Conservation (phyloP, 92 coral and sea anemone species). For the Galaxea fascicularis region DNA sequence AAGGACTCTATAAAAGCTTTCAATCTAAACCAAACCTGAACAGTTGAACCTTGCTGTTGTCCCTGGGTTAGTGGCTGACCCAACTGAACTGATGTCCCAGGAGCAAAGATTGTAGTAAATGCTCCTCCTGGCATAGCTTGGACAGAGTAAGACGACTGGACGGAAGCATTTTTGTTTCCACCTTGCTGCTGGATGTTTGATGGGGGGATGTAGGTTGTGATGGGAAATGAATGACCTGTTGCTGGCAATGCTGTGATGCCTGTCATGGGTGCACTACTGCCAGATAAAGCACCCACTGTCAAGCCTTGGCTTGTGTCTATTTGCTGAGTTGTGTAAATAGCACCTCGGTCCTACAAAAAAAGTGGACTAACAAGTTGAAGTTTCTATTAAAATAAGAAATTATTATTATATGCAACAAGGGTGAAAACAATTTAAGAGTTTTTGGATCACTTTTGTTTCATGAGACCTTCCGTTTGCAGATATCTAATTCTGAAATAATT, state of each 20-base stretch:
- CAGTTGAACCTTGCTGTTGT: conserved; percentile 81
- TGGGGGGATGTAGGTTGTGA: conserved; percentile 95
- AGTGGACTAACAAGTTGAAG: not conserved
- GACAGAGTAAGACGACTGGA: conserved; percentile 88
- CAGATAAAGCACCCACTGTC: conserved; percentile 54
- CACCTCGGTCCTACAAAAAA: conserved; percentile 81
- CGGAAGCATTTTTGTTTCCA: conserved; percentile 64
- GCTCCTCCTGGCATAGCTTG: conserved; percentile 99
- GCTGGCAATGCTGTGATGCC: conserved; percentile 97
- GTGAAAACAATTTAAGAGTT: no score
- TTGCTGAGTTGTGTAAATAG: conserved; percentile 91
- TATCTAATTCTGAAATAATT: no score
- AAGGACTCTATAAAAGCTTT: not conserved
- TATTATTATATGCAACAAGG: no score
- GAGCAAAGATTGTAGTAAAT: conserved; percentile 94
- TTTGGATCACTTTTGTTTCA: no score
- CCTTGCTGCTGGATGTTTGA: conserved; percentile 85
- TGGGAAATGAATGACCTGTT: conserved; percentile 94
- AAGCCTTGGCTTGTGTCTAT: conserved; percentile 87
- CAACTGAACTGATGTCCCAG: conserved; percentile 88
- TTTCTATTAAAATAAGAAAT: no score
- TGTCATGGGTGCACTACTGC: conserved; percentile 84
- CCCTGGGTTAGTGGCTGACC: conserved; percentile 82
- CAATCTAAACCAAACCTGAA: conserved; percentile 33
- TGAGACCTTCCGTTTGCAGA: no score